These are phyloP conservation scores for Gnathonemus echidnorhynchus DNA, from an alignment of 2,113 vertebrate species.

Conservation along the genomic window DNA sequence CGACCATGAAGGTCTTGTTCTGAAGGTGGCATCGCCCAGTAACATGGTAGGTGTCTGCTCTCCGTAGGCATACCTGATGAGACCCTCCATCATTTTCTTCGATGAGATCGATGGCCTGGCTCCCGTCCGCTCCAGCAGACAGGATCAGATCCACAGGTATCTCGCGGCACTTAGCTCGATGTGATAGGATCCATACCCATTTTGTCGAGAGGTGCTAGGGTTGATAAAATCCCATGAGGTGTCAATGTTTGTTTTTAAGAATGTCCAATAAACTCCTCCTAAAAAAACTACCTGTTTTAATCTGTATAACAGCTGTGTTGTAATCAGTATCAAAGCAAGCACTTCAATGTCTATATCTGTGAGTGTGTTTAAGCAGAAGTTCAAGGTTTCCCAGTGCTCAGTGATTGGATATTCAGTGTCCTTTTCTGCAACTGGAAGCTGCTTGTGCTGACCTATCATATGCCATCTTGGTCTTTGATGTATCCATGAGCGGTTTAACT, in stretches of 20 bases:
- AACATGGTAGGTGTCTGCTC: background rate
- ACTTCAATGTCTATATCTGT: background rate
- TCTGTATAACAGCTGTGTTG: background rate
- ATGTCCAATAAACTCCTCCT: background rate
- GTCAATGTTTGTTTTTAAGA: background rate
- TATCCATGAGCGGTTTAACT: background rate
- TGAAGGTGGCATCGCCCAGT: background rate
- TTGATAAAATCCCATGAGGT: background rate
- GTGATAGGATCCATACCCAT: background rate
- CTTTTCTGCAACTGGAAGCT: background rate
- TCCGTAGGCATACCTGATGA: slow-evolving; percentile 92
- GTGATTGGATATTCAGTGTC: background rate
- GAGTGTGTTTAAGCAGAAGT: background rate
- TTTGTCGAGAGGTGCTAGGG: background rate
- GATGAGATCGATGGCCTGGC: slow-evolving; percentile 99
- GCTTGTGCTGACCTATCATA: background rate
- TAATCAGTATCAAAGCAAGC: background rate
- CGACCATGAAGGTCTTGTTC: background rate
- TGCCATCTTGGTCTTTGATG: background rate
- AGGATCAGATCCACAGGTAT: slow-evolving; percentile 99
- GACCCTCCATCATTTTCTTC: slow-evolving; percentile 98
- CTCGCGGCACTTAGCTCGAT: background rate
- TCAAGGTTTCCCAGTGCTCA: background rate
- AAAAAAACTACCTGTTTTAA: background rate
- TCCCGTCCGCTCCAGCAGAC: slow-evolving; percentile 94